phyloP scores from a whole-genome alignment of 2,113 vertebrate species.

The Globicephala melas region DNA sequence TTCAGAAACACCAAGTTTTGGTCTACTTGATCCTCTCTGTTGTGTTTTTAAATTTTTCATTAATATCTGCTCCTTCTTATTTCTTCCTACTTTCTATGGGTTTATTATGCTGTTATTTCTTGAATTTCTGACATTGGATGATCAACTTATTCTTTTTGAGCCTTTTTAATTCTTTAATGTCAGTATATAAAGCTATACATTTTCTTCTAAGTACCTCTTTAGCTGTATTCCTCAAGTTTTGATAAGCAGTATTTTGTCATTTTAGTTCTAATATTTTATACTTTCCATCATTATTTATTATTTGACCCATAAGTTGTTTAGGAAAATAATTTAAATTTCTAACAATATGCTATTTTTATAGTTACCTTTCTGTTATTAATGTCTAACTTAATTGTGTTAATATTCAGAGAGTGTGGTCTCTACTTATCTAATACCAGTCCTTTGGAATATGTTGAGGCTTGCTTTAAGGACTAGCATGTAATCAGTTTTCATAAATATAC shows the following conservation, averaged over 20 bases:
- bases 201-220: background rate
- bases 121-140: background rate
- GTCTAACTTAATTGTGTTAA: background rate
- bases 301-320: conserved; percentile 10
- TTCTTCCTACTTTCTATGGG: background rate
- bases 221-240: background rate
- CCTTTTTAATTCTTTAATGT: background rate
- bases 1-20: background rate
- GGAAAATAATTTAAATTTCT: background rate
- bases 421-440: background rate
- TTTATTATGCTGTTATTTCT: background rate
- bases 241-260: background rate
- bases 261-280: conserved; percentile 2
- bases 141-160: background rate
- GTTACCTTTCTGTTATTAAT: background rate
- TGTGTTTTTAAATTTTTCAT: background rate
- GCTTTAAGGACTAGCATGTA: background rate
- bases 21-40: background rate
- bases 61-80: background rate
- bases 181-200: background rate
- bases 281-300: background rate
- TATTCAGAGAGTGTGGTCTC: background rate
- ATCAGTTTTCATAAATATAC: background rate
- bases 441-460: background rate
- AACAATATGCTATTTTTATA: background rate